These are phyloP conservation scores for Sternotherus odoratus DNA, from an alignment of 2,797 vertebrate species.

Conservation along the genomic window DNA sequence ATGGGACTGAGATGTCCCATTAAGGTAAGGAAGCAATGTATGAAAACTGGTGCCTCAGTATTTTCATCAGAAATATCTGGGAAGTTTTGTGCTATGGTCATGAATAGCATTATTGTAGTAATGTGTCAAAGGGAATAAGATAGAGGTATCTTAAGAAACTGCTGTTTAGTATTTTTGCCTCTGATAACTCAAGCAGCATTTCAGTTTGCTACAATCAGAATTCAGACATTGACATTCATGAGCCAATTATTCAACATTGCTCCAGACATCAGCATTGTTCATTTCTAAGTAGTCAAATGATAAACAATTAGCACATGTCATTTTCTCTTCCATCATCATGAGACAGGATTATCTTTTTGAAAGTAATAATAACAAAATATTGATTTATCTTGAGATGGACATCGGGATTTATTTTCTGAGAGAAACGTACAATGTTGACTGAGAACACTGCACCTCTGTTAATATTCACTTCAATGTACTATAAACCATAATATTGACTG, in stretches of 20 bases:
- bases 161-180: no score
- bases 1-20: background rate
- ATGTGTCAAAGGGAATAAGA: background rate
- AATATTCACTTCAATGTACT: background rate
- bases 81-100: background rate
- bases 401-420: background rate
- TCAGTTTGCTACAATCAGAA: background rate
- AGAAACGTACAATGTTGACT: background rate
- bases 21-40: background rate
- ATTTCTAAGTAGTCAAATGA: background rate
- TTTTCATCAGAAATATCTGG: background rate
- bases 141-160: no score
- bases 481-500: background rate
- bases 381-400: background rate
- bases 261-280: background rate
- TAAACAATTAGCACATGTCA: background rate
- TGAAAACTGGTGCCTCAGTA: background rate
- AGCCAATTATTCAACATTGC: background rate
- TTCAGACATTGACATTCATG: background rate
- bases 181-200: background rate
- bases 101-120: background rate
- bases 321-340: background rate
- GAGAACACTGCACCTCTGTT: background rate
- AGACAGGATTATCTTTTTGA: background rate
- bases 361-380: background rate